These are phyloP conservation scores for Tetramorium parvispinum DNA, from an alignment of 1,140 invertebrate genomes.

Conservation along the genomic window DNA sequence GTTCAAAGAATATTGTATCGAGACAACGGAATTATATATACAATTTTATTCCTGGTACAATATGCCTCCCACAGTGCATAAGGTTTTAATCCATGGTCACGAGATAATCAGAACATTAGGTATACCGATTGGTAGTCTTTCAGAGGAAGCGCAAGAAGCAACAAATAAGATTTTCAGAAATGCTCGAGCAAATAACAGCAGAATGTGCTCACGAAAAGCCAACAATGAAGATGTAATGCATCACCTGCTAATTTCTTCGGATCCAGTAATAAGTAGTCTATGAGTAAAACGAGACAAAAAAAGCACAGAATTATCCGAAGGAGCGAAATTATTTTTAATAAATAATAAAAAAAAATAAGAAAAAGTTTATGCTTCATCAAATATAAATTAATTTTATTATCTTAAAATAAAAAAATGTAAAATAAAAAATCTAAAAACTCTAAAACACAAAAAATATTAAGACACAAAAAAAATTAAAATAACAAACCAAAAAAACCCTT, in stretches of 20 bases:
- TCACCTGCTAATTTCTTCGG: background rate
- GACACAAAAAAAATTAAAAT: no score
- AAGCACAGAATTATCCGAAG: background rate
- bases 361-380: no score
- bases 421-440: no score
- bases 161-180: background rate
- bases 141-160: background rate
- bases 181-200: background rate
- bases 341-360: no score
- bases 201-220: background rate
- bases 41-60: background rate
- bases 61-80: background rate
- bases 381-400: no score
- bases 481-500: no score
- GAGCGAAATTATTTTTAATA: no score
- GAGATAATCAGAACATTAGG: background rate
- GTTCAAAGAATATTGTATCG: background rate
- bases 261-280: background rate
- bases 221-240: background rate
- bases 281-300: background rate
- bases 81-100: background rate
- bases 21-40: background rate
- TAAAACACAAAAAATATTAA: no score
- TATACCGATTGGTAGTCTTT: background rate
- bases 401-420: no score